A percentile compares a stretch with the other conserved stretches of the same genome.
These are phyloP conservation scores for Amazona ochrocephala DNA, from an alignment of 2,797 vertebrate species.

Conservation along the genomic window DNA sequence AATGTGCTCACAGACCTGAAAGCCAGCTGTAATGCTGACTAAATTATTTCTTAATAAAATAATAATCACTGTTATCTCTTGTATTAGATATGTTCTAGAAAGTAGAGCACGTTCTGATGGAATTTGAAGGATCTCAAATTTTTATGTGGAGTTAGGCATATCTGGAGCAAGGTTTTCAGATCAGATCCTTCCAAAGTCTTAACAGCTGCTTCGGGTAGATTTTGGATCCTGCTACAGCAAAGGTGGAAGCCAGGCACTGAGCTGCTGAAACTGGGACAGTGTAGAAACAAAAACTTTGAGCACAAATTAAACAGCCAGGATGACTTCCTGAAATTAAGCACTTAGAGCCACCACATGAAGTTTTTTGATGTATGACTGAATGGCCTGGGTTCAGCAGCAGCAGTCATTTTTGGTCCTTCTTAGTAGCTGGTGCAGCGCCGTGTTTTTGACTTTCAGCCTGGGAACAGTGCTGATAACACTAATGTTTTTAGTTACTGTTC, in stretches of 20 bases:
- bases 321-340: not conserved
- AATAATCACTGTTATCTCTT: not conserved
- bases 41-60: not conserved
- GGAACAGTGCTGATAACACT: too few species aligned
- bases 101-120: not conserved
- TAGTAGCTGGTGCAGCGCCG: too few species aligned
- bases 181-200: not conserved
- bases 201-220: not conserved
- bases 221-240: not conserved
- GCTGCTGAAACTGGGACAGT: not conserved
- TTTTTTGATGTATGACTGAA: not conserved
- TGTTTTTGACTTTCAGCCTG: too few species aligned
- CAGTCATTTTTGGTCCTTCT: too few species aligned
- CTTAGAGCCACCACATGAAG: not conserved
- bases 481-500: too few species aligned
- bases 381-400: too few species aligned
- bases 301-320: not conserved
- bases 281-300: not conserved
- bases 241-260: not conserved
- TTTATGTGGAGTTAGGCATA: not conserved
- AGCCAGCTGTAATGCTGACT: not conserved
- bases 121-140: not conserved
- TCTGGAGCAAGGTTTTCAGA: not conserved
- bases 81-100: not conserved
- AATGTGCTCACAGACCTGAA: not conserved